phyloP scores from a whole-genome alignment of 2,113 vertebrate species.

The Panthera leo region DNA sequence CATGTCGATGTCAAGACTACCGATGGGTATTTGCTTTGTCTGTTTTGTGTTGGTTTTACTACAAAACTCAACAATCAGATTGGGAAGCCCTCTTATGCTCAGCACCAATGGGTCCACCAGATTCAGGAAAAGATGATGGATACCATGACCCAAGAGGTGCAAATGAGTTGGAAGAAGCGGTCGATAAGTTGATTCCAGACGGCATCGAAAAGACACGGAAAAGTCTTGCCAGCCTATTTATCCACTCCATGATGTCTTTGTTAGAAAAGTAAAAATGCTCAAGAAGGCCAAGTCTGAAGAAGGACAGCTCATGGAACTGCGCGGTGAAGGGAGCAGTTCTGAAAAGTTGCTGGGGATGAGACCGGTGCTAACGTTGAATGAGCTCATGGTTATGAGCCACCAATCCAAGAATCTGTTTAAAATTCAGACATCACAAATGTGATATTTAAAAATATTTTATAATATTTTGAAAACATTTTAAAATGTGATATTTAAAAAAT shows the following conservation, averaged over 20 bases:
- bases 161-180: not conserved
- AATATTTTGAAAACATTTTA: too few species aligned
- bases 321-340: rapidly evolving
- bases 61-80: not conserved
- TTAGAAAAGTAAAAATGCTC: not conserved
- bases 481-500: not conserved
- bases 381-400: not conserved
- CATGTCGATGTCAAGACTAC: not conserved
- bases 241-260: not conserved
- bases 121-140: not conserved
- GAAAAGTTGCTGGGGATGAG: not conserved
- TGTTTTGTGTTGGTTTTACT: not conserved
- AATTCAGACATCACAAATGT: not conserved
- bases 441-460: too few species aligned
- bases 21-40: not conserved
- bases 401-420: not conserved
- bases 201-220: not conserved
- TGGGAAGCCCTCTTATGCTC: not conserved
- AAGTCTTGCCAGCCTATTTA: not conserved
- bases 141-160: not conserved
- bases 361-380: not conserved
- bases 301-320: not conserved
- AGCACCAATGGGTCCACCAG: not conserved
- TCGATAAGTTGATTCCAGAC: not conserved
- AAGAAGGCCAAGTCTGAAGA: not conserved